Conservation (phyloP, 2,797 vertebrate species). For the Mastacembelus armatus region DNA sequence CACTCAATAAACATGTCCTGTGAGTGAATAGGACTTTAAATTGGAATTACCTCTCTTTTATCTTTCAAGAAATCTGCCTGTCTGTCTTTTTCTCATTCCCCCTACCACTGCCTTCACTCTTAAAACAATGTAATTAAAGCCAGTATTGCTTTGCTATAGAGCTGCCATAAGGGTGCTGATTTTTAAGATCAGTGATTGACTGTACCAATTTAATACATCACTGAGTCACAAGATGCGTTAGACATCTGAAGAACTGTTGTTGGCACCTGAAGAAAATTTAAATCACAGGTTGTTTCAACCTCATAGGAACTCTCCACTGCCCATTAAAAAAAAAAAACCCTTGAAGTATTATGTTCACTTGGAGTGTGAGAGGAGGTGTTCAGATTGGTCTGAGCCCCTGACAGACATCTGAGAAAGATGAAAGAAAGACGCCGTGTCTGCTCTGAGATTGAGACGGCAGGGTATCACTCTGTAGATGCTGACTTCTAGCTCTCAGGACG, state of each 20-base stretch:
- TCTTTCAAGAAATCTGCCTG: constrained; percentile 53
- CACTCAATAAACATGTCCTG: constrained; percentile 36
- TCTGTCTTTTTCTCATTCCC: constrained; percentile 4
- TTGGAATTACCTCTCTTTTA: constrained; percentile 59
- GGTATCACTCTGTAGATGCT: constrained; percentile 25
- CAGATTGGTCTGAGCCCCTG: constrained; percentile 53
- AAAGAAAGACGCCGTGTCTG: constrained; percentile 62
- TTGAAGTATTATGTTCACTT: constrained; percentile 58
- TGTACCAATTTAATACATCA: constrained; percentile 62
- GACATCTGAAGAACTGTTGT: constrained; percentile 50
- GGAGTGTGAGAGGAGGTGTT: constrained; percentile 46
- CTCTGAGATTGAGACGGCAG: constrained; percentile 46
- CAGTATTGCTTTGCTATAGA: constrained; percentile 45
- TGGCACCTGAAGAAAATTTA: constrained; percentile 41
- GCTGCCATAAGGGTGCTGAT: constrained; percentile 38
- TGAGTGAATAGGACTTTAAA: constrained; percentile 40
- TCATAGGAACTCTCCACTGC: constrained; percentile 31
- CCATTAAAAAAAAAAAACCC: constrained; percentile 52
- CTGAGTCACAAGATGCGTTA: constrained; percentile 52
- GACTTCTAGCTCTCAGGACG: constrained; percentile 10
- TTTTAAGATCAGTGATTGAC: constrained; percentile 49
- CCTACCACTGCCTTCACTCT: constrained; percentile 27
- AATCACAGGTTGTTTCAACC: constrained; percentile 43
- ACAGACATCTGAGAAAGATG: constrained; percentile 76
- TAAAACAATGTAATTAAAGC: constrained; percentile 61